Percentiles rank a stretch among this genome's conserved stretches.
Conservation (phyloP, 2,797 vertebrate species). For the Crenuchus spilurus region DNA sequence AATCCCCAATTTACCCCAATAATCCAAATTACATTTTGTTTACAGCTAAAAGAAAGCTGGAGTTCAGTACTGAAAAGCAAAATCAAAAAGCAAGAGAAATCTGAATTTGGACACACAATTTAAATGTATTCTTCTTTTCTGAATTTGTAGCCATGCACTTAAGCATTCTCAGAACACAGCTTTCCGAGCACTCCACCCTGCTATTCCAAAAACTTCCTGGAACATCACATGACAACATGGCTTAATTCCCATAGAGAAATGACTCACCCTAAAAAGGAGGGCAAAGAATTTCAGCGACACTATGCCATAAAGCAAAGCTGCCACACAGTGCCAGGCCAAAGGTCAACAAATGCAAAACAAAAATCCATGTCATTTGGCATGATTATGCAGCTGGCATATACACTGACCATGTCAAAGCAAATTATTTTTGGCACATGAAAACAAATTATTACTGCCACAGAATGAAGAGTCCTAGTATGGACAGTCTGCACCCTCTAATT, state of each 20-base stretch:
- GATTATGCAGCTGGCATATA: not conserved
- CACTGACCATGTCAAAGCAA: not conserved
- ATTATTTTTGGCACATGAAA: not conserved
- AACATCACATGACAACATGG: conserved; percentile 22
- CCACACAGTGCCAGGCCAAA: not conserved
- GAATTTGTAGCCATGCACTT: not conserved
- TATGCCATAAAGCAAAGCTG: not conserved
- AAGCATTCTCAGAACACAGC: not conserved
- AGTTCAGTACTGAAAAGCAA: not conserved
- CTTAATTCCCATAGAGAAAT: conserved; percentile 35
- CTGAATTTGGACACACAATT: not conserved
- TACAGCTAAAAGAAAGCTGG: not conserved
- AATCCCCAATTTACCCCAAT: not conserved
- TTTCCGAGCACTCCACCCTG: conserved; percentile 36
- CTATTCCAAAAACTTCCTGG: conserved; percentile 38
- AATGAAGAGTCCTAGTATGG: not conserved
- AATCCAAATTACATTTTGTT: not conserved
- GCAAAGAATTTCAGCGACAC: conserved; percentile 21
- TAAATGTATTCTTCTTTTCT: not conserved
- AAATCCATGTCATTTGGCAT: not conserved
- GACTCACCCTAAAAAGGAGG: conserved; percentile 21
- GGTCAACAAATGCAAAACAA: not conserved
- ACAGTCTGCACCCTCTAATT: not conserved
- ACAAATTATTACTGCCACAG: not conserved
- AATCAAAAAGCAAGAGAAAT: not conserved